Evolutionary conservation across 1,140 invertebrate genomes (phyloP), one percentile per base, ranked within the genome.

Genomic region (Trachymyrmex septentrionalis): DNA sequence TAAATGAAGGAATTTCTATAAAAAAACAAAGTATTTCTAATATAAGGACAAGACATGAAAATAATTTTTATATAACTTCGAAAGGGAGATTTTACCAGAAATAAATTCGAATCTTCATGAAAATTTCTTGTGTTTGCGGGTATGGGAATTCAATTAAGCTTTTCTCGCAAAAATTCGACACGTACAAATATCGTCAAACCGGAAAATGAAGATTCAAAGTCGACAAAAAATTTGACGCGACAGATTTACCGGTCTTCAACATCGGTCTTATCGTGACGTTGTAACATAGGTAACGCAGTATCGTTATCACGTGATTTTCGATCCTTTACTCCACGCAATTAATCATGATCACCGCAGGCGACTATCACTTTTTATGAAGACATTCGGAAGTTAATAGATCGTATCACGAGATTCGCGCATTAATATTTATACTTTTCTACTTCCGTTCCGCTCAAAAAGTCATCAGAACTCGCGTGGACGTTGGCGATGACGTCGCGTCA

Each of bases 401-500:
- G 48, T 61, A 57, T 81, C 30, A 38, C 64, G 64, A 44, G 64
- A 10, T n/a, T 14, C 21, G 53, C 64, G 64, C 16, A 71, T 71
- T 44, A 81, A 71, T 71, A 81, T 81, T 81, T 81, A 69, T 81
- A 69, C 55, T 69, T 81, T 81, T 55, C 48, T 27, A 50, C 44
- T 87, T 87, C 57, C 73, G 50, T 38, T 66, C 9, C 50, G 30
- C 19, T 57, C 64, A 71, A 81, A 81, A 50, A 85, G 72, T 73
- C 71, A 63, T 85, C 71, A 53, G 27, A 21, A 34, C 27, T 50
- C 14, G 78, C 78, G 69, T 69, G 71, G 24, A 59, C 34, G 38
- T 81, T 34, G 66, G 78, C 63, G 50, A 88, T 69, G 57, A 90
- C 89, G 88, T 91, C 88, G 76, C 85, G 88, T 86, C 73, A 69